Base-by-base conservation (phyloP, 1,140 invertebrate genomes). In the Ips nitidus region DNA sequence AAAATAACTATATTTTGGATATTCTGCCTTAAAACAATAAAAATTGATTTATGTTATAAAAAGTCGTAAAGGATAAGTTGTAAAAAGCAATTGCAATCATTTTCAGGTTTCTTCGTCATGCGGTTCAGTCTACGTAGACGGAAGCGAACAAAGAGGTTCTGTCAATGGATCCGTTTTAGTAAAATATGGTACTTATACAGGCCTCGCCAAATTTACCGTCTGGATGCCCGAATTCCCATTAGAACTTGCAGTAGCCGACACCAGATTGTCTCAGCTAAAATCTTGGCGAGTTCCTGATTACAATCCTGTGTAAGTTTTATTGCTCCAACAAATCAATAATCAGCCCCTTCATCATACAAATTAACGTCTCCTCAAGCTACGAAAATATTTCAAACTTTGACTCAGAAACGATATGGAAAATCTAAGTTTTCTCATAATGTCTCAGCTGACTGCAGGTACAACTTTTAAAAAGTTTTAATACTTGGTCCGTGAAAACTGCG, bases 151-250 rank as follows among this genome's bases (percentile, higher is more conserved):
- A 45, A 86, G 94, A 0, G 96, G 96, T 3, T 96, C 94, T 0
- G 93, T 94, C 7, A 98, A 98, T 80, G 95, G 95, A 1, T 94
- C 94, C 1, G 90, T 98, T 8, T 87, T 96, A 5, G 94, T 97
- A 4, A 95, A 95, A 81, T 98, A 97, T 78, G 95, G 94, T 4
- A 93, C 93, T 0, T 94, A 95, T 78, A 93, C 91, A 4, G 93
- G 94, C 4, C 80, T 93, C 50, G 92, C 94, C 0, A 86, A 89
- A 69, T 95, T 98, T 79, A 93, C 91, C 4, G 95, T 98, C 0
- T 99, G 97, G 97, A 96, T 97, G 88, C 96, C 97, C 0, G 94
- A 97, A 79, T 90, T 97, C 75, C 94, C 94, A 0, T 82, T 98
- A 50, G 94, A 96, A 76, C 89, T 98, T 22, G 89, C 91, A 67